These are phyloP conservation scores for Siphamia tubifer DNA, from an alignment of 2,113 vertebrate species.

Conservation along the genomic window DNA sequence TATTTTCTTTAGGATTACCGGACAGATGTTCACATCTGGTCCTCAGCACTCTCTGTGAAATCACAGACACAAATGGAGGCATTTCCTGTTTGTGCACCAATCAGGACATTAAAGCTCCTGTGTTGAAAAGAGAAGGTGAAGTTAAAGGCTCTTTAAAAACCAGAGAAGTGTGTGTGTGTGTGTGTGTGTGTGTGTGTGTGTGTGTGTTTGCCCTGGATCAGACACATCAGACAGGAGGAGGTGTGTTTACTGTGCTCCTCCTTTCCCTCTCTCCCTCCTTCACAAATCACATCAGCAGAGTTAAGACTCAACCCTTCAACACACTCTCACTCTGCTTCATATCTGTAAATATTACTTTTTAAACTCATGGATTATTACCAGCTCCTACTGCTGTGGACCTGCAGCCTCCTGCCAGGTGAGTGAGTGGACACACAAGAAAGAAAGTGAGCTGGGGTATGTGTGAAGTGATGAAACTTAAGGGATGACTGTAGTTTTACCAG, in stretches of 20 bases:
- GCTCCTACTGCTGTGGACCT: conserved; percentile 58
- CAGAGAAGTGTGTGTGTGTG: neutral
- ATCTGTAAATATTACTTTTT: neutral
- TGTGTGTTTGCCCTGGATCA: neutral
- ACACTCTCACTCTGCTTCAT: neutral
- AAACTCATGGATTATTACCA: conserved; percentile 53
- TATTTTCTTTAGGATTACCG: neutral
- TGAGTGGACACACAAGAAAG: neutral
- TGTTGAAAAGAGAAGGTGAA: conserved; percentile 12
- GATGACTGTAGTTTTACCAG: neutral
- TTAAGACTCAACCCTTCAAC: neutral
- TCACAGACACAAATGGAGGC: conserved; percentile 27
- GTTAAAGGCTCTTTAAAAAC: conserved; percentile 12
- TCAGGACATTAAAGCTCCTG: conserved; percentile 6
- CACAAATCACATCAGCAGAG: conserved; percentile 19
- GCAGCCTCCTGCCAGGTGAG: conserved; percentile 68
- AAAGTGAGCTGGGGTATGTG: no score
- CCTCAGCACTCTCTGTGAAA: neutral
- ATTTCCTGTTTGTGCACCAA: conserved; percentile 57
- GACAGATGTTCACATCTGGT: conserved; percentile 40
- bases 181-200: conserved; percentile 14
- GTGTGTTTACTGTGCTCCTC: neutral
- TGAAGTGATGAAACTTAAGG: neutral
- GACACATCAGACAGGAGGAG: conserved; percentile 29
- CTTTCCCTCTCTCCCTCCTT: neutral